These are phyloP conservation scores for Apis florea DNA, from an alignment of 1,140 invertebrate species.

Conservation along the genomic window DNA sequence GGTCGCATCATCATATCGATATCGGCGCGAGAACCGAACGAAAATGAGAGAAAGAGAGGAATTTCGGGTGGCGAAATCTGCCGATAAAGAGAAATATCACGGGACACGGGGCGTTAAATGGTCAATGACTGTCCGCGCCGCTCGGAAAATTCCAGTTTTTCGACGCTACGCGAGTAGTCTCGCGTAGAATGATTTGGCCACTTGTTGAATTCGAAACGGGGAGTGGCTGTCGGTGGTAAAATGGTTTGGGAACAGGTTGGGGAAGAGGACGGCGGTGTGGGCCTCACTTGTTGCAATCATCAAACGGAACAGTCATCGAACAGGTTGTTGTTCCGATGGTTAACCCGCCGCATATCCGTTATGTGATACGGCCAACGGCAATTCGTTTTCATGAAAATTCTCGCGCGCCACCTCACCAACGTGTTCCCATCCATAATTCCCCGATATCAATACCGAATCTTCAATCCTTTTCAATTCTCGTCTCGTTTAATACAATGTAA, in stretches of 20 bases:
- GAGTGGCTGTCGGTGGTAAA: constrained; percentile 64
- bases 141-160: constrained; percentile 62
- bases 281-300: constrained; percentile 79
- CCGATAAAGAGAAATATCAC: constrained; percentile 37
- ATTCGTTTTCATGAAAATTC: constrained; percentile 62
- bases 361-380: constrained; percentile 50
- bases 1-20: constrained; percentile 3
- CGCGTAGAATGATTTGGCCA: constrained; percentile 77
- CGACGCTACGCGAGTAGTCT: constrained; percentile 50
- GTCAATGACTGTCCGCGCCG: constrained; percentile 59
- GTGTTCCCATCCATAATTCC: neutral
- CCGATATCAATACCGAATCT: neutral
- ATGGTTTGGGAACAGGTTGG: constrained; percentile 63
- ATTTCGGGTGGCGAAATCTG: constrained; percentile 20
- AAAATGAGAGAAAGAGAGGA: neutral
- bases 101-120: constrained; percentile 36
- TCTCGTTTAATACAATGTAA: neutral
- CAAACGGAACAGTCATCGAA: constrained; percentile 79
- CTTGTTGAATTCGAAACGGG: constrained; percentile 75
- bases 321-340: constrained; percentile 71
- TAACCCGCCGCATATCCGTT: constrained; percentile 45
- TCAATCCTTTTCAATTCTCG: neutral
- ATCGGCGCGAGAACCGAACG: neutral
- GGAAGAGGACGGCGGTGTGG: constrained; percentile 58
- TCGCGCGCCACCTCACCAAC: constrained; percentile 5